Conservation (phyloP, 1,140 invertebrate genomes). For the Macrosteles quadrilineatus region DNA sequence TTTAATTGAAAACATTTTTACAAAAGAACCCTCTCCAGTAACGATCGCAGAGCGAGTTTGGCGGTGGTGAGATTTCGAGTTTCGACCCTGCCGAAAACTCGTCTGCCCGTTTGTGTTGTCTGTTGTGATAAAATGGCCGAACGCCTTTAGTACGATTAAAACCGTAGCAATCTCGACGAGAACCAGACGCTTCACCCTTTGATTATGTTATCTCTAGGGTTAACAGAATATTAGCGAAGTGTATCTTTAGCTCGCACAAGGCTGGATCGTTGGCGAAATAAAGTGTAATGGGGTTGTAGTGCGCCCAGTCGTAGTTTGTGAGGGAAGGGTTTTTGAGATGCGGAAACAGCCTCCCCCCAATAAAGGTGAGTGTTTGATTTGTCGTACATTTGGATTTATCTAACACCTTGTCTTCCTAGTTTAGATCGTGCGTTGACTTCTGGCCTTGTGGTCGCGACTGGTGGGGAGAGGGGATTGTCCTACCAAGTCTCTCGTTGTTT, state of each 20-base stretch:
- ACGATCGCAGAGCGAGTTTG: no score
- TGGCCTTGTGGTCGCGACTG: slow-evolving; percentile 17
- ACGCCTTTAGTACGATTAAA: no score
- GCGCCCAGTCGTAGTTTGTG: neutral
- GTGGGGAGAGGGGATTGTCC: slow-evolving; percentile 23
- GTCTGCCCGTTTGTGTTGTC: no score
- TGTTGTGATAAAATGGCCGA: no score
- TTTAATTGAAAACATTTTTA: neutral
- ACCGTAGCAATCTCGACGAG: no score
- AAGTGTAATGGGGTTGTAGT: neutral
- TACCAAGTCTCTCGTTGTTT: neutral
- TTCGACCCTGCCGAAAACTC: no score
- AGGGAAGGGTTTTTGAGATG: slow-evolving; percentile 50
- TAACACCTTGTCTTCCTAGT: neutral
- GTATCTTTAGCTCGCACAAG: neutral
- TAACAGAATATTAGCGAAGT: neutral
- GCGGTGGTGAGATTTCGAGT: no score
- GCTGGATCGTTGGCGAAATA: neutral
- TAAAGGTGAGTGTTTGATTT: slow-evolving; percentile 46
- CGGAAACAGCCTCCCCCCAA: slow-evolving; percentile 53
- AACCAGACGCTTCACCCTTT: no score
- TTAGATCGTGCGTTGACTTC: slow-evolving; percentile 25
- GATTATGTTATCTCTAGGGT: no score
- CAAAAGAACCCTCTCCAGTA: neutral
- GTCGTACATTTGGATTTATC: neutral